Evolutionary conservation across 2,113 vertebrate species (phyloP).

Genomic region (Alouatta palliata): DNA sequence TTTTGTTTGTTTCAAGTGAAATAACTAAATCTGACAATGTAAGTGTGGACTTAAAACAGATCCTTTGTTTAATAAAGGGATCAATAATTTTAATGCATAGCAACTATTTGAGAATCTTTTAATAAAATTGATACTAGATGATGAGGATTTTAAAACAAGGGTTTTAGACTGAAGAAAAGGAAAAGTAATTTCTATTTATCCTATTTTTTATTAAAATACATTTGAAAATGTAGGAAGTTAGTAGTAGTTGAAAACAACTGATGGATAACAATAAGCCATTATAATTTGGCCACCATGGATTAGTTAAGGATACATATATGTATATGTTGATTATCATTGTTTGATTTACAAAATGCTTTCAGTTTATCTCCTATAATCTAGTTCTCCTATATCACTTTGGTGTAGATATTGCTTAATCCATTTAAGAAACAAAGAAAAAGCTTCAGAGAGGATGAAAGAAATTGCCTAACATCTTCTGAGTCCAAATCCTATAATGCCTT

Average conservation of each 20-base stretch:
- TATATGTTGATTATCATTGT: not conserved
- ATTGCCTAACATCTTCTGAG: not conserved
- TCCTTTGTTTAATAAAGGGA: not conserved
- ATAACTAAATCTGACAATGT: not conserved
- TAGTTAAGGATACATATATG: not conserved
- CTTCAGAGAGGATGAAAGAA: not conserved
- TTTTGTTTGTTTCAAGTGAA: constrained; percentile 20
- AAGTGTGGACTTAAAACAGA: not conserved
- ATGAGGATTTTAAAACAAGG: not conserved
- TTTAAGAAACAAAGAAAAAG: not conserved
- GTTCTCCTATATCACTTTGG: not conserved
- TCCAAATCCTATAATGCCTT: not conserved
- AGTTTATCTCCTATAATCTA: not conserved
- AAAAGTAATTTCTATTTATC: not conserved
- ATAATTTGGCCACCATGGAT: not conserved
- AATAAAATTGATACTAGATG: not conserved
- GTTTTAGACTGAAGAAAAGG: not conserved
- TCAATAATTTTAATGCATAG: not conserved
- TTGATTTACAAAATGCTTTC: not conserved
- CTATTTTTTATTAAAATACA: not conserved
- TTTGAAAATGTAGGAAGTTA: not conserved
- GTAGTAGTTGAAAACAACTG: not conserved
- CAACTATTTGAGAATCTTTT: not conserved
- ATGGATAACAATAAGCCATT: not conserved
- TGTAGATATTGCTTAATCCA: not conserved